phyloP scores from a whole-genome alignment of 2,113 vertebrate genomes.

The Serilophus lunatus region DNA sequence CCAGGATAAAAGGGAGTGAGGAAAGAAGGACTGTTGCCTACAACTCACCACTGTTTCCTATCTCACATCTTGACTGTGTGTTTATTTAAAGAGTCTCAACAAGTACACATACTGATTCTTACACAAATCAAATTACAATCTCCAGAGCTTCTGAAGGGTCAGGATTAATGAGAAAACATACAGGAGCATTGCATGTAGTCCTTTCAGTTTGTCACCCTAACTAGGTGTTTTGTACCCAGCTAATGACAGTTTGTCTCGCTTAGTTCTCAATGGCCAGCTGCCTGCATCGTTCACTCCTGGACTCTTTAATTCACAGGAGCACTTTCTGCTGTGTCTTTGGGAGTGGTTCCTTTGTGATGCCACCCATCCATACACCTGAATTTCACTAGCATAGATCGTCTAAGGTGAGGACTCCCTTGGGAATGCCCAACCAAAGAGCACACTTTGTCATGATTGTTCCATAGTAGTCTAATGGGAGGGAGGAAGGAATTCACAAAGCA shows the following conservation, averaged over 20 bases:
- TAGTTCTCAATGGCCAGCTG: background rate
- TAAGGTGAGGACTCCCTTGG: background rate
- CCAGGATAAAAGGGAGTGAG: background rate
- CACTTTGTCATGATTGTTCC: background rate
- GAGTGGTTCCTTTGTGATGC: background rate
- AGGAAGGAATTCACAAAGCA: background rate
- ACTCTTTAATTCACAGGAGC: background rate
- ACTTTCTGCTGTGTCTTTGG: background rate
- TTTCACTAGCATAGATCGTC: background rate
- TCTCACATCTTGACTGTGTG: background rate
- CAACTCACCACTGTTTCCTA: background rate
- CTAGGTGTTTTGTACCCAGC: background rate
- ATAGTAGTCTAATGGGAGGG: background rate
- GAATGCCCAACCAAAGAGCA: background rate
- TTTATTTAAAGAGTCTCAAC: background rate
- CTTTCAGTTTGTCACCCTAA: background rate
- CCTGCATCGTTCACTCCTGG: background rate
- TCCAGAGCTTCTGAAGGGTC: background rate
- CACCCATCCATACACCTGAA: accelerated
- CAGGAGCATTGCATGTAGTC: background rate
- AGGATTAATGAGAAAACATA: background rate
- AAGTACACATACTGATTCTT: too few relatives aligned
- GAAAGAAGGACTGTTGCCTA: background rate
- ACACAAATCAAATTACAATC: background rate
- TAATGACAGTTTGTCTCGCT: background rate